These are phyloP conservation scores for Entelurus aequoreus DNA, from an alignment of 2,113 vertebrate genomes.

Conservation along the genomic window DNA sequence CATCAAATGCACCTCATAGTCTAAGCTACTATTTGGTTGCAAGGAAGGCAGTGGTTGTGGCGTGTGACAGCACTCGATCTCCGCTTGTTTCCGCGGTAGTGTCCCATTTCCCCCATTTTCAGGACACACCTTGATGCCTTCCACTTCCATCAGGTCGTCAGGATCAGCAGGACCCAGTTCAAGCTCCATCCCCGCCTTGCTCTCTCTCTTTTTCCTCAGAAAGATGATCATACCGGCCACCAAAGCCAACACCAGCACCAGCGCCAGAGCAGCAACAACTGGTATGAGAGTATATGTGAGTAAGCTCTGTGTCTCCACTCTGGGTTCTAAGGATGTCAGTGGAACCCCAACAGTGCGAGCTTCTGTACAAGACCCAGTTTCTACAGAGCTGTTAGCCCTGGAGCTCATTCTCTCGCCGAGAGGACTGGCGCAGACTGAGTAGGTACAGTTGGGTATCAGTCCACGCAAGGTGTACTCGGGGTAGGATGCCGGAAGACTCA, in stretches of 20 bases:
- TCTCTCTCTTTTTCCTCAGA: conserved; percentile 65
- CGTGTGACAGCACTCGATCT: conserved; percentile 50
- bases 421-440: conserved; percentile 80
- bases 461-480: conserved; percentile 83
- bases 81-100: conserved; percentile 62
- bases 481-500: conserved; percentile 80
- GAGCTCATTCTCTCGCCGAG: conserved; percentile 66
- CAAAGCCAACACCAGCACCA: conserved; percentile 65
- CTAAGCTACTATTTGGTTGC: conserved; percentile 54
- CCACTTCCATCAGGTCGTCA: conserved; percentile 73
- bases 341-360: conserved; percentile 66
- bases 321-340: conserved; percentile 67
- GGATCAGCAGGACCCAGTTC: conserved; percentile 63
- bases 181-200: conserved; percentile 75
- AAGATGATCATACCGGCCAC: conserved; percentile 63
- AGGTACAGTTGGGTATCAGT: conserved; percentile 85
- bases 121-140: conserved; percentile 78
- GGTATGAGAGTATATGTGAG: conserved; percentile 75
- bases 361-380: conserved; percentile 75
- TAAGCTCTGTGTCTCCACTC: conserved; percentile 59
- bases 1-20: conserved; percentile 81
- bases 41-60: conserved; percentile 26
- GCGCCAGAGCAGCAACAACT: conserved; percentile 61
- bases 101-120: conserved; percentile 73
- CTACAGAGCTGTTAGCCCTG: conserved; percentile 44